A percentile compares a stretch with the other conserved stretches of the same genome.
Conservation (phyloP, 2,888 invertebrate species). For the Tromatobia lineatoria region DNA sequence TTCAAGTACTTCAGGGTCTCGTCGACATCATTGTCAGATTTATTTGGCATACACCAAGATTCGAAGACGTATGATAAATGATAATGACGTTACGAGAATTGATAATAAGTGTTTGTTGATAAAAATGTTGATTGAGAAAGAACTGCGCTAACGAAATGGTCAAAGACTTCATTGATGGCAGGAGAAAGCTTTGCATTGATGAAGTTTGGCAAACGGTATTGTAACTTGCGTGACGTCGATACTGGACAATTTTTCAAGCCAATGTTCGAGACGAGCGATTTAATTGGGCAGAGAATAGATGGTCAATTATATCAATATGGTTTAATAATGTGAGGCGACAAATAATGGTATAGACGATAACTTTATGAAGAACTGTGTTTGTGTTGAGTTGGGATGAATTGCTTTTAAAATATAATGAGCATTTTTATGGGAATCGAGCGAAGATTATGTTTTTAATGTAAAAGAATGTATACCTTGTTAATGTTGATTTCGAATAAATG, state of each 20-base stretch:
- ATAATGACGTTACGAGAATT: background rate
- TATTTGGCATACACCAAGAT: background rate
- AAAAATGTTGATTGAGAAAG: background rate
- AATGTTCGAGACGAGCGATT: conserved; percentile 36
- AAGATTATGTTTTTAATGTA: background rate
- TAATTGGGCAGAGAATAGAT: background rate
- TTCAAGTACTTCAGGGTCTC: conserved; percentile 2
- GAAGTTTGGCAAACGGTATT: conserved; percentile 22
- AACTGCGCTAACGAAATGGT: background rate
- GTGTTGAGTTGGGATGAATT: background rate
- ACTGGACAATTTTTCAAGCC: conserved; percentile 41
- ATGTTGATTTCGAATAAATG: background rate
- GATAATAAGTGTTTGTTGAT: background rate
- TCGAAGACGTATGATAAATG: background rate
- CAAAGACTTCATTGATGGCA: background rate
- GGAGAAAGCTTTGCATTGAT: too few relatives aligned
- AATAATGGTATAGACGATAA: background rate
- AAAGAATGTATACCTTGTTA: background rate
- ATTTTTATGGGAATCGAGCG: conserved; percentile 11
- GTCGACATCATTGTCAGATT: conserved; percentile 45
- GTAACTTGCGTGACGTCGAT: background rate
- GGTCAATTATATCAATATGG: background rate
- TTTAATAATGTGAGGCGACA: background rate
- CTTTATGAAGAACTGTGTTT: background rate
- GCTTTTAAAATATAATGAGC: background rate